These are phyloP conservation scores for Noturus placidus DNA, from an alignment of 2,113 vertebrate species.

Conservation along the genomic window DNA sequence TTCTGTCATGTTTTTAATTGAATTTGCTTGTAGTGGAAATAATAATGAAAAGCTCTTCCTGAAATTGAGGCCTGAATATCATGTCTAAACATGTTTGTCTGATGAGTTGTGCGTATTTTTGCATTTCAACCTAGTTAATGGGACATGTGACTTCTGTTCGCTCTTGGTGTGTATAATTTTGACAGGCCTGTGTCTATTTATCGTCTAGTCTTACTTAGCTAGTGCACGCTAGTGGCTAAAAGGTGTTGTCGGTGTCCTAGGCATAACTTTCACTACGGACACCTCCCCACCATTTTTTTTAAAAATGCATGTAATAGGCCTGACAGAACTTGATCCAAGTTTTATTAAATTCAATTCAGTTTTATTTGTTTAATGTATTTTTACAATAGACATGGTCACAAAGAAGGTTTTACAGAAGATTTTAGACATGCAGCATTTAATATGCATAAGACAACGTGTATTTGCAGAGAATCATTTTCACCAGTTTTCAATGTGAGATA, in stretches of 20 bases:
- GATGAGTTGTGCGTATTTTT: neutral
- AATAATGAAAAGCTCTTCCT: neutral
- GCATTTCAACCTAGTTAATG: neutral
- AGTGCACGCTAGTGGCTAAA: neutral
- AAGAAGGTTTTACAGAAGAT: neutral
- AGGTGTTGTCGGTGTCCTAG: neutral
- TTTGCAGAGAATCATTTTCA: neutral
- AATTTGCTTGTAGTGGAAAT: constrained; percentile 5
- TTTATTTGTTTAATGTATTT: neutral
- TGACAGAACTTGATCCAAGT: neutral
- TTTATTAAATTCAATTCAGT: neutral
- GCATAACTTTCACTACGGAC: neutral
- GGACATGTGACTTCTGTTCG: neutral
- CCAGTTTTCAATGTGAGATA: neutral
- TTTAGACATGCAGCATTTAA: neutral
- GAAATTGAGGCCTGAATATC: neutral
- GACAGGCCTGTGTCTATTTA: neutral
- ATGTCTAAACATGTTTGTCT: neutral
- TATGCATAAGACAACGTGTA: neutral
- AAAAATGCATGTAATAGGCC: neutral
- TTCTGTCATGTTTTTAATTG: neutral
- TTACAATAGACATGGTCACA: neutral
- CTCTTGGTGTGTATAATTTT: neutral
- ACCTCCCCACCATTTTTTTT: neutral
- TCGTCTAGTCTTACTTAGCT: neutral